These are phyloP conservation scores for Hippopotamyrus pictus DNA, from an alignment of 2,797 vertebrate species.

Conservation along the genomic window DNA sequence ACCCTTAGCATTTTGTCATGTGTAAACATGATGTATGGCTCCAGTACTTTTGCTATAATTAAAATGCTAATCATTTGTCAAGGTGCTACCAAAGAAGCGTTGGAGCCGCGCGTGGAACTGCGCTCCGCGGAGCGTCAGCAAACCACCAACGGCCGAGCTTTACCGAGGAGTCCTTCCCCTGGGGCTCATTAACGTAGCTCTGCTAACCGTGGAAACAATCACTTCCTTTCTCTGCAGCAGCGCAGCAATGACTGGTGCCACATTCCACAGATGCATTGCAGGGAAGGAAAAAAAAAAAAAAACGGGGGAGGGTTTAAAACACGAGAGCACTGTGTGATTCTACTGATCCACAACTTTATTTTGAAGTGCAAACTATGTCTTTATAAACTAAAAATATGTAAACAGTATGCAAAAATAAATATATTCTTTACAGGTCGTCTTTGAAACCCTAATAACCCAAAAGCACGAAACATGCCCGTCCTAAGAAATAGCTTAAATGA, in stretches of 20 bases:
- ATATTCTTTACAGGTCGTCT: neutral
- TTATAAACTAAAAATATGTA: neutral
- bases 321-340: neutral
- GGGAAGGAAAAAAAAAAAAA: neutral
- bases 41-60: constrained; percentile 24
- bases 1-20: constrained; percentile 30
- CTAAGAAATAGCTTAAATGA: neutral
- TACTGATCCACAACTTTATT: neutral
- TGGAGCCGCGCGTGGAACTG: constrained; percentile 27
- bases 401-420: neutral
- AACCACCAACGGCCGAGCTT: constrained; percentile 28
- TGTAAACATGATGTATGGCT: constrained; percentile 28
- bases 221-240: constrained; percentile 29
- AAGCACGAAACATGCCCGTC: neutral
- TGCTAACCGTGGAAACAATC: constrained; percentile 26
- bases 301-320: neutral
- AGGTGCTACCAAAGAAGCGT: constrained; percentile 17
- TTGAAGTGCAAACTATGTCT: neutral
- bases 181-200: constrained; percentile 34
- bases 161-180: constrained; percentile 37
- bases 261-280: constrained; percentile 7
- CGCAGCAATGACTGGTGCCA: neutral
- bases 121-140: constrained; percentile 21
- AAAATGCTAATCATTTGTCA: constrained; percentile 38
- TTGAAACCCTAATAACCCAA: neutral